A percentile compares a stretch with the other conserved stretches of the same genome.
Conservation (phyloP, 2,797 vertebrate genomes). For the Macroramphosus scolopax region DNA sequence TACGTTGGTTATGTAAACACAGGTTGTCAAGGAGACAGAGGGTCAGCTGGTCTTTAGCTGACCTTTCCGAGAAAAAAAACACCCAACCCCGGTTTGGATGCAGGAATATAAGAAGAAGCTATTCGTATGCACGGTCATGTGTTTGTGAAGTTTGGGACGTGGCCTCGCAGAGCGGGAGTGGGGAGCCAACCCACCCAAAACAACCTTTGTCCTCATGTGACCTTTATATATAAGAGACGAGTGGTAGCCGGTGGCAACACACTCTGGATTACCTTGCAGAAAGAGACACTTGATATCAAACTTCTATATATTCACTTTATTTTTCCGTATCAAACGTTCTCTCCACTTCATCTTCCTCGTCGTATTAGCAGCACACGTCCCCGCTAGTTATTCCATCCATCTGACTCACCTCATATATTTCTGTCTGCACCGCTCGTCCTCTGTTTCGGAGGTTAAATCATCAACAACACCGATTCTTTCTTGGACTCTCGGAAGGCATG, state of each 20-base stretch:
- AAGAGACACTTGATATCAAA: too few relatives aligned
- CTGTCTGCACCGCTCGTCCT: neutral
- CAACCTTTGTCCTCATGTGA: conserved; percentile 35
- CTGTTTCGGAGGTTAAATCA: conserved; percentile 11
- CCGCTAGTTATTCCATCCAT: conserved; percentile 9
- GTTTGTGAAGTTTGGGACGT: conserved; percentile 28
- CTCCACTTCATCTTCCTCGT: neutral
- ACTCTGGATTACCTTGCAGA: too few relatives aligned
- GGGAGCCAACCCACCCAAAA: conserved; percentile 30
- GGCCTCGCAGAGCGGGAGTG: conserved; percentile 4
- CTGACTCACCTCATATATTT: conserved; percentile 25
- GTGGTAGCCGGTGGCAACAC: too few relatives aligned
- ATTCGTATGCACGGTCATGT: conserved; percentile 54
- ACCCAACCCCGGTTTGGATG: conserved; percentile 21
- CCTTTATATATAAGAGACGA: conserved; percentile 4
- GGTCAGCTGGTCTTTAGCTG: conserved; percentile 55
- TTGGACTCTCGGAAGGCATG: conserved; percentile 17
- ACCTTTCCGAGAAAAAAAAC: conserved; percentile 42
- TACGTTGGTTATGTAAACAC: conserved; percentile 52
- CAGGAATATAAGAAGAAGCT: conserved; percentile 24
- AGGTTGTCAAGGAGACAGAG: conserved; percentile 48
- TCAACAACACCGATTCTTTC: conserved; percentile 16
- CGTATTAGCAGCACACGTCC: conserved; percentile 6
- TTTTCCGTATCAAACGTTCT: conserved; percentile 1
- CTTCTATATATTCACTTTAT: too few relatives aligned